Base-by-base conservation (phyloP, 30 jellyfish, hydroid and myxozoan species). In the Hydractinia symbiolongicarpus region DNA sequence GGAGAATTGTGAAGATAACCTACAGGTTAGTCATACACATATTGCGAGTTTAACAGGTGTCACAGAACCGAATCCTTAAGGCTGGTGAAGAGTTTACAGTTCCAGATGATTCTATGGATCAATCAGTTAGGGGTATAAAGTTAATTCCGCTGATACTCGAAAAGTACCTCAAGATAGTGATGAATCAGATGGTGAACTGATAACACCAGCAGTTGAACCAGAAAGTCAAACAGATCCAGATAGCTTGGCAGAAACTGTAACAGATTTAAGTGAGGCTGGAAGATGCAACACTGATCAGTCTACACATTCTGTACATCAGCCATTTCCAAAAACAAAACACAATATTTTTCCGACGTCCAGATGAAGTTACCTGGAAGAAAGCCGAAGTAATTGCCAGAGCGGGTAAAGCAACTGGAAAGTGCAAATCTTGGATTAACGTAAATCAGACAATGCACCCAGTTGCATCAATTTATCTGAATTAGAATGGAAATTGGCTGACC, bases 351-450 rank as follows among this genome's bases (percentile, higher is more conserved):
- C 15, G 73, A 67, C 61, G 61, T 66, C 56, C 71, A 51, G 88
- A 80, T 80, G 82, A 40, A 58, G 69, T 40, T 40, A 81, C 54
- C 50, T 80, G 82, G 82, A 80, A 67, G 73, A 54, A 80, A 64
- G 82, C 72, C 53, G 88, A 20, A 67, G 53, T 80, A 62, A 62
- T 20, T 66, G 52, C 73, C 16, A 67, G 56, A 80, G 88, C 88
- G 66, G 88, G 88, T 56, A 80, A 80, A 80, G 83, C 54, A 58
- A 76, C 84, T 50, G 84, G 84, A 76, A 76, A 50, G 55, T 76
- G 55, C 20, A 76, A 66, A 66, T 50, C 19, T 72, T 76, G 84
- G 55, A 20, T 76, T 54, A 76, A 76, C 73, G 50, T 76, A 50
- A 76, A 76, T 50, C 5, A 5, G 66, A 76, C 73, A 53, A 76